Base-by-base conservation (phyloP, 2,113 vertebrate species). In the Gadus chalcogrammus region DNA sequence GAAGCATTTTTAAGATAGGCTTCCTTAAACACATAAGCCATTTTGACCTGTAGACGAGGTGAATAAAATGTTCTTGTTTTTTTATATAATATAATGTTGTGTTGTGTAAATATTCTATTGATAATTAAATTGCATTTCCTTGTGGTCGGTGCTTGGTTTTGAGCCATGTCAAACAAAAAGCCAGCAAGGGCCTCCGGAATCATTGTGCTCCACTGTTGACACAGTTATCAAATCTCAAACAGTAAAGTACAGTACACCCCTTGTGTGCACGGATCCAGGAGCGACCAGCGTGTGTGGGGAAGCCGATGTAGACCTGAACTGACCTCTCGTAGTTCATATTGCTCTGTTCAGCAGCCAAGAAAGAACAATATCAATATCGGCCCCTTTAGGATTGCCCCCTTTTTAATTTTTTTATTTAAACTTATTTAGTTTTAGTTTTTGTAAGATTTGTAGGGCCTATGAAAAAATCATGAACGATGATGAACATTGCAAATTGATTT, bases 201-300 rank as follows among this genome's bases (percentile, higher is more conserved):
- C 64, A 48, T 67, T 48, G 77, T 76, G 66, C 84, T 82, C 15
- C 65, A 76, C 62, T 88, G 74, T 86, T 83, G 81, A 72, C 78
- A 61, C 69, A 74, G 55, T 12, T 63, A 53, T 74, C 67, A 73
- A 74, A 69, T 48, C 67, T 67, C 61, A 71, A 13, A 22, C 9
- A 11, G 17, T n/a, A 15, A 31, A 42, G n/a, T 4, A 27, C 15
- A 55, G 16, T 11, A 48, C 42, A 12, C 42, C 42, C 42, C 9
- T 12, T 12, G 18, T n/a, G 53, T 59, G 27, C 18, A 18, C 24
- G 59, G 11, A n/a, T 20, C 7, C 2, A 18, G 5, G 59, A 12
- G 59, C 11, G 18, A 58, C 2, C 15, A 20, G 20, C 1, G 59
- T 22, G 59, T 61, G 59, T 61, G 15, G 11, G 42, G 42, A 11